A percentile compares a stretch with the other conserved stretches of the same genome.
Conservation (phyloP, 1,140 invertebrate species). For the Stegodyphus dumicola region DNA sequence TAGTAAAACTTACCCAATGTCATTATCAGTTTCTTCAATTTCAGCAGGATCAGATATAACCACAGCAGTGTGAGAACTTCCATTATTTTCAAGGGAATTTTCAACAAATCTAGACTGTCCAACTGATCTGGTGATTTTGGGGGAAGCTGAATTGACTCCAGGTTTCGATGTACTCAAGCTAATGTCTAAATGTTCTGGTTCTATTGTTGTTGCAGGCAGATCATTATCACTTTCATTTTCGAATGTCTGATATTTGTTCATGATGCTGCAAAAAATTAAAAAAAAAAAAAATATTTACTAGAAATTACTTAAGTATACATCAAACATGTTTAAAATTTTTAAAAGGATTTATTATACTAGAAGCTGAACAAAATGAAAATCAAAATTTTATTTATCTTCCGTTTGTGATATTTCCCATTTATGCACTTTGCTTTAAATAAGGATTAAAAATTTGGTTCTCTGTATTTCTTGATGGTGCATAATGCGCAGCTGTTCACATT, state of each 20-base stretch:
- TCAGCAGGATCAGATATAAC: slow-evolving; percentile 33
- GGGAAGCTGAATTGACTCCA: too few species aligned
- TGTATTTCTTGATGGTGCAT: too few species aligned
- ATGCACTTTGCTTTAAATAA: too few species aligned
- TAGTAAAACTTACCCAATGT: slow-evolving; percentile 19
- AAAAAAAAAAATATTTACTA: not conserved
- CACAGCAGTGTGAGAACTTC: not conserved
- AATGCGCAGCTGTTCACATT: too few species aligned
- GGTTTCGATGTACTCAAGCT: slow-evolving; percentile 13
- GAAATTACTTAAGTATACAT: not conserved
- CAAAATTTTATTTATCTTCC: too few species aligned
- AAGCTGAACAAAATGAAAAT: too few species aligned
- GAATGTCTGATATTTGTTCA: slow-evolving; percentile 52
- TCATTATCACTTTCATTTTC: slow-evolving; percentile 42
- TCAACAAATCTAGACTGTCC: slow-evolving; percentile 51
- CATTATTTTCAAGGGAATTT: slow-evolving; percentile 22
- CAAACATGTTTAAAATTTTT: not conserved
- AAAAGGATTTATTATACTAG: too few species aligned
- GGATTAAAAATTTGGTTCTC: too few species aligned
- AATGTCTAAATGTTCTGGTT: slow-evolving; percentile 37
- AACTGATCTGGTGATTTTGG: slow-evolving; percentile 14
- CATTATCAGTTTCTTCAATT: slow-evolving; percentile 25
- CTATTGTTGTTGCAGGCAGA: not conserved
- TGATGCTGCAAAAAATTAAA: slow-evolving; percentile 6
- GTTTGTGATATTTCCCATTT: too few species aligned